Base-by-base conservation (phyloP, 2,888 invertebrate genomes). In the Polietes domitor region DNA sequence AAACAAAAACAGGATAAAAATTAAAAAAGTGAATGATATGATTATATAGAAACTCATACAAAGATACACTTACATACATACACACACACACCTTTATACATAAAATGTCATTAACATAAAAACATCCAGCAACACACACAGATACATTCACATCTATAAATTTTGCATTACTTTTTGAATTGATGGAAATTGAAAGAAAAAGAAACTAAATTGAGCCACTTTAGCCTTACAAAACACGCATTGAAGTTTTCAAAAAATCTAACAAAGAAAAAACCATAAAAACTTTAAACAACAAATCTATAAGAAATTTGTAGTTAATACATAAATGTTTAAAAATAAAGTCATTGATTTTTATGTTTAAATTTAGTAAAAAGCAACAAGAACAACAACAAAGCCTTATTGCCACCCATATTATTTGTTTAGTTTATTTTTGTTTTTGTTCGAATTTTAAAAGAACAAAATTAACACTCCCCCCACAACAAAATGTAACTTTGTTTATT, bases 191-290 rank as follows among this genome's bases (percentile, higher is more conserved):
- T 7, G 7, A 32, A 58, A 58, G 15, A 28, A 61, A 61, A 6
- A 15, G n/a, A 63, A 32, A 15, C 63, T 61, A 65, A 63, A 72
- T 77, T 55, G 80, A 77, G 77, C 74, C 80, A 78, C 76, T 65
- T 72, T 72, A 84, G 81, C 84, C 80, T 78, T 78, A 58, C n/a
- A n/a, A 68, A 73, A 73, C 65, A 76, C 71, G 78, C 78, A 81
- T 84, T 78, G 61, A 41, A 68, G 61, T 61, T 61, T 61, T 61
- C 61, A 68, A 68, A 68, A 26, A 65, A 37, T n/a, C n/a, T 21
- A 17, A 65, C 37, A 65, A 65, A n/a, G 3, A 61, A 61, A 65
- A 68, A 68, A 24, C 17, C 32, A 24, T 7, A 32, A 63, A 63
- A 63, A 63, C 10, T n/a, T 17, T 12, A 63, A 63, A 68, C 68